Evolutionary conservation across 2,113 vertebrate genomes (phyloP), one percentile per base, ranked within the genome.

Genomic region (Vulpes lagopus): DNA sequence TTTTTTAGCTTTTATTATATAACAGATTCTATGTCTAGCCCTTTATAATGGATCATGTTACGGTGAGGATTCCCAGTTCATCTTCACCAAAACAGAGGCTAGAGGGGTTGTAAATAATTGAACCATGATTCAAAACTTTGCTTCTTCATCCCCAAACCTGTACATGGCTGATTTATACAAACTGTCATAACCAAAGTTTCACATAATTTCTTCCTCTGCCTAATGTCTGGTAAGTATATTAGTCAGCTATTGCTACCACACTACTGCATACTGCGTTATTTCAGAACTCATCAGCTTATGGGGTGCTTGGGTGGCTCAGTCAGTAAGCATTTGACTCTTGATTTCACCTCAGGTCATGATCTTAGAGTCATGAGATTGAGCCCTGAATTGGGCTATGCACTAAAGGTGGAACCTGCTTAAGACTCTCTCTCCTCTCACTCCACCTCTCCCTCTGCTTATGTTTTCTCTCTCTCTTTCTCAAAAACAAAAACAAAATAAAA

Each of bases 101-200:
- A 67, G 38, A 74, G 1, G 2, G 0, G 8, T 86, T 91, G 16
- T 74, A 71, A 88, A 87, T 92, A 92, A 89, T 92, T n/a, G 38
- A 81, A 10, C 76, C 19, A 91, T 17, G 20, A 53, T 43, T 94
- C 65, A 93, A 83, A 97, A 55, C 5, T 87, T 94, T 69, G 11
- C 51, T 96, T 60, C 69, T 51, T 74, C 19, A 57, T 89, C 73
- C 10, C 15, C 38, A 83, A 90, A 49, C 22, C 51, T 89, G 16
- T 55, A 25, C 8, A 64, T 65, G 17, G 23, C 8, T 95, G n/a
- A 78, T 62, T 89, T 83, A 17, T 43, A 38, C 57, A 91, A 84
- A 14, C 57, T 59, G 2, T 62, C n/a, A 25, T n/a, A 8, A 57
- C 30, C 15, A 84, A 83, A 73, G 1, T 3, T 80, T 95, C 57